Evolutionary conservation across 1,140 invertebrate genomes (phyloP), one percentile per base, ranked within the genome.

Genomic region (Tetragonula clypearis): DNA sequence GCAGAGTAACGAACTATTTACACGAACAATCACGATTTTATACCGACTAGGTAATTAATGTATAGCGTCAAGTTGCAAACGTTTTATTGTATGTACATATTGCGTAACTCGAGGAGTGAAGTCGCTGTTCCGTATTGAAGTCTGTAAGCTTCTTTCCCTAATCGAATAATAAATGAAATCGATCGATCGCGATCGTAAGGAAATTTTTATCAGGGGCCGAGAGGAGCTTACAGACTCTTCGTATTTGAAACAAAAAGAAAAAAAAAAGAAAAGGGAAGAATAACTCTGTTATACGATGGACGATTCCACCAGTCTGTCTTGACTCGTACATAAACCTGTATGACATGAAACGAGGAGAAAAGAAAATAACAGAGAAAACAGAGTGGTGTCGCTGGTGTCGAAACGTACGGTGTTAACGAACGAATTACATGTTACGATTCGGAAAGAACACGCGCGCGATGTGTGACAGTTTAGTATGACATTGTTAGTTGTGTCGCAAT

Each of bases 401-500:
- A 79, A 72, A 78, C 60, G 26, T 88, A 88, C 41, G 68, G n/a
- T 30, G 41, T 87, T 55, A 84, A 86, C 58, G 12, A n/a, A 81
- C 68, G 73, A 85, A 87, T 65, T 71, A 26, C 68, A 55, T 55
- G 55, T 72, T 30, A 75, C 35, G 75, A 49, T 66, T 80, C 71
- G 80, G 79, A 49, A 84, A 87, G 74, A 83, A 71, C 77, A 79
- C 86, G 86, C 84, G 75, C 82, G 72, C 83, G 75, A 84, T 83
- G 86, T 90, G 71, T 88, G 73, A 90, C 86, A 92, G 87, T 92
- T 90, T 88, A 92, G 81, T 93, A 95, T 94, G 93, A 94, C 93
- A 94, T 94, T 95, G 93, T 95, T 95, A 94, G 93, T 93, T 93
- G 92, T 95, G 93, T 95, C 93, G 91, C 91, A 94, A 94, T 95